Evolutionary conservation across 2,113 vertebrate genomes (phyloP).

Genomic region (Gavialis gangeticus): DNA sequence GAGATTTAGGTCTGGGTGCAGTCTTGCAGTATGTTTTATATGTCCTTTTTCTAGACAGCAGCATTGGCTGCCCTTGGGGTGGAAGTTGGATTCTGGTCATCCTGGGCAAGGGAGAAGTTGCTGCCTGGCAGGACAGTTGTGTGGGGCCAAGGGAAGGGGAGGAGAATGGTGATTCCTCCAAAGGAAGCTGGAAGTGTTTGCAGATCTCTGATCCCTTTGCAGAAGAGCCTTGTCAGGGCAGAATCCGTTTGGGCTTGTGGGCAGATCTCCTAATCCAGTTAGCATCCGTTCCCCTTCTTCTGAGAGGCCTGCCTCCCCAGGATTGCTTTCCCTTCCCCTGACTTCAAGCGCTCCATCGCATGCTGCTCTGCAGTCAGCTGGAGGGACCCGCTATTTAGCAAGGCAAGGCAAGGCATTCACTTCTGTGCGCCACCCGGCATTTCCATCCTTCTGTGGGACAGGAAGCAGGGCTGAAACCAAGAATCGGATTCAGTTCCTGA

Average conservation of each 20-base stretch:
- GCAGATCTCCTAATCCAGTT: background rate
- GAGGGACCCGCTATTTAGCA: accelerated
- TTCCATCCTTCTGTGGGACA: no score
- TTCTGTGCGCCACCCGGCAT: background rate
- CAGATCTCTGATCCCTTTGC: no score
- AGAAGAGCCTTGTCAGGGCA: no score
- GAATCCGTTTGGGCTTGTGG: no score
- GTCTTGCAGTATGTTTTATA: accelerated
- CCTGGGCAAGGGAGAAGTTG: background rate
- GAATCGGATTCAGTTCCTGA: background rate
- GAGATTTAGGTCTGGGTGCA: accelerated
- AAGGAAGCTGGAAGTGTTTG: no score
- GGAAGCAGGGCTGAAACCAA: background rate
- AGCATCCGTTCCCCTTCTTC: no score
- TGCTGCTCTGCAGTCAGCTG: background rate
- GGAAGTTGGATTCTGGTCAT: no score
- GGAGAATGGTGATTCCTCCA: no score
- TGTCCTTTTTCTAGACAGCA: background rate
- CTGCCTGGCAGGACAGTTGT: background rate
- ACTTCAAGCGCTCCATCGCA: accelerated
- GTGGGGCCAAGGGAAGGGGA: background rate
- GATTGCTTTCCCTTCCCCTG: background rate
- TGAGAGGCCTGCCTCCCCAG: background rate
- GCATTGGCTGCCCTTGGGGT: background rate
- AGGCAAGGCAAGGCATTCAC: background rate